Base-by-base conservation (phyloP, 2,888 invertebrate genomes). In the Oscheius onirici region DNA sequence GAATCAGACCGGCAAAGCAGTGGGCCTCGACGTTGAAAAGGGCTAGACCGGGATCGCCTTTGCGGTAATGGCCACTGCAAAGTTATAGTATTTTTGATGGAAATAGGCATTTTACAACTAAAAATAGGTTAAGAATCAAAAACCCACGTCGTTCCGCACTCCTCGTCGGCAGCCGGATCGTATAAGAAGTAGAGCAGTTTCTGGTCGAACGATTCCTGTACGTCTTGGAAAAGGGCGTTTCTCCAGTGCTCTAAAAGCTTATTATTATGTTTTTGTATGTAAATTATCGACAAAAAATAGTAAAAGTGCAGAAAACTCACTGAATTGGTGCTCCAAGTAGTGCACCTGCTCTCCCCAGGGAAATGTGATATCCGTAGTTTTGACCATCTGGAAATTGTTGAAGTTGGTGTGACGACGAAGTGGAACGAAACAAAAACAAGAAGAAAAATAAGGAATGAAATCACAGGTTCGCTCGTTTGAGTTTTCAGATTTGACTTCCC, bases 351-450 rank as follows among this genome's bases (percentile, higher is more conserved):
- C 40, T 34, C 57, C 57, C 40, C 40, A 26, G n/a, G 24, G 13
- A 57, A 17, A 57, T 34, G 57, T 57, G 13, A 57, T 34, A n/a
- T 57, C 57, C 6, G 57, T 34, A 13, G 57, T 57, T 11, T 13
- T 34, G 5, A 57, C 28, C 57, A 57, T 57, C 57, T 57, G 57
- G 28, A 57, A 34, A 34, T 10, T 54, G 51, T n/a, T n/a, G n/a
- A n/a, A n/a, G n/a, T n/a, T n/a, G n/a, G n/a, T n/a, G n/a, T n/a
- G n/a, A n/a, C n/a, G n/a, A n/a, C n/a, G n/a, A n/a, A n/a, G n/a
- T n/a, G n/a, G n/a, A n/a, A n/a, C n/a, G n/a, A n/a, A n/a, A n/a
- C n/a, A n/a, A n/a, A n/a, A n/a, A n/a, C n/a, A n/a, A n/a, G n/a
- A n/a, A n/a, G n/a, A n/a, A n/a, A n/a, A n/a, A n/a, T n/a, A n/a